Conservation (phyloP, 2,113 vertebrate genomes). For the Poecilia latipinna region DNA sequence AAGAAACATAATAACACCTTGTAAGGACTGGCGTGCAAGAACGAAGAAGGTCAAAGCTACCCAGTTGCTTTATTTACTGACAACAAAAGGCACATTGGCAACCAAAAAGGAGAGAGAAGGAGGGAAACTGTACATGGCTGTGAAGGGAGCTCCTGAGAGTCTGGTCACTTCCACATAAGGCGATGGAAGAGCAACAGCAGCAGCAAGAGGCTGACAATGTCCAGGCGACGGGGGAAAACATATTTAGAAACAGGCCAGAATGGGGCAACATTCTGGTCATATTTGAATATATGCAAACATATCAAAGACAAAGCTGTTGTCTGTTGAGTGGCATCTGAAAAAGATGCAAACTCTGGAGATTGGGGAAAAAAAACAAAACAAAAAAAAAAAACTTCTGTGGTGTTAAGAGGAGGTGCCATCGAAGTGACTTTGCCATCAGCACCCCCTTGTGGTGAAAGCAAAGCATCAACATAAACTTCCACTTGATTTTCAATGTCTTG, state of each 20-base stretch:
- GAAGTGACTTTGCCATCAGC: constrained; percentile 39
- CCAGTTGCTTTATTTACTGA: constrained; percentile 70
- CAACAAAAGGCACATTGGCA: constrained; percentile 58
- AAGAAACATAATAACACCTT: constrained; percentile 42
- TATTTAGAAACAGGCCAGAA: constrained; percentile 40
- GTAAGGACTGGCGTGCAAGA: constrained; percentile 42
- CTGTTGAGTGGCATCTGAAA: neutral
- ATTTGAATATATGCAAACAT: constrained; percentile 7
- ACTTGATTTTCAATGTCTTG: neutral
- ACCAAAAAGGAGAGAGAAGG: constrained; percentile 44
- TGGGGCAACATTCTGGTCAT: constrained; percentile 36
- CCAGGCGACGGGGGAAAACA: constrained; percentile 52
- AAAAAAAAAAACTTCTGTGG: neutral
- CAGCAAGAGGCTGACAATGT: constrained; percentile 61
- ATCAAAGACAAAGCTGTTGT: neutral
- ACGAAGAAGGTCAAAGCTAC: constrained; percentile 44
- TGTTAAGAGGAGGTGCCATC: neutral
- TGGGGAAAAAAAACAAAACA: neutral
- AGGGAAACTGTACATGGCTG: constrained; percentile 37
- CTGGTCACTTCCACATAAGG: constrained; percentile 76
- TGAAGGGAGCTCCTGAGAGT: constrained; percentile 56
- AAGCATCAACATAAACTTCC: constrained; percentile 48
- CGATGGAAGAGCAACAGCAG: constrained; percentile 53
- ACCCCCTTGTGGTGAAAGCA: constrained; percentile 67
- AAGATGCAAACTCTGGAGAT: neutral